Conservation (phyloP, 2,113 vertebrate genomes). For the Heterocephalus glaber region DNA sequence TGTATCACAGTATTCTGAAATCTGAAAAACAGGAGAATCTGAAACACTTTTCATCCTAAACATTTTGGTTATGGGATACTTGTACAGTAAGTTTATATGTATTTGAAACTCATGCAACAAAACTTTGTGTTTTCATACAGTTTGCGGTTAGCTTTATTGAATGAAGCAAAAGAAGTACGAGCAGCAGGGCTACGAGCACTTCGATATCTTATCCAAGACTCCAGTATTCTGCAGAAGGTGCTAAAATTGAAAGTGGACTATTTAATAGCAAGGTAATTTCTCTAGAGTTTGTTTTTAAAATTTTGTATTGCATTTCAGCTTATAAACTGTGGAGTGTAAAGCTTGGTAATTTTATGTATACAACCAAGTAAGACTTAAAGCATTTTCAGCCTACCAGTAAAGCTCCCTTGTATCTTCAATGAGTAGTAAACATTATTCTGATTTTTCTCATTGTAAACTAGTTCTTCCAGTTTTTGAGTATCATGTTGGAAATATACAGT, state of each 20-base stretch:
- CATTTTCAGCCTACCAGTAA: neutral
- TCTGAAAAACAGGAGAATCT: neutral
- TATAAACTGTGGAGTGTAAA: neutral
- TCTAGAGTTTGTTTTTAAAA: neutral
- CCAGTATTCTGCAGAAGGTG: conserved; percentile 95
- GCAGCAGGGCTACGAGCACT: conserved; percentile 96
- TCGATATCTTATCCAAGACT: conserved; percentile 97
- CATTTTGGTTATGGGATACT: neutral
- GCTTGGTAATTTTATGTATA: neutral
- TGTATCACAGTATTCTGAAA: neutral
- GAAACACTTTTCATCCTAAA: neutral
- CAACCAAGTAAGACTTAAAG: neutral
- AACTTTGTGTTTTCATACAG: conserved; percentile 79
- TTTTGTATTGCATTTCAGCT: conserved; percentile 27
- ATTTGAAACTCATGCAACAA: neutral
- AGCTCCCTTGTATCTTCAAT: neutral
- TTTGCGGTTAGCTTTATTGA: conserved; percentile 95
- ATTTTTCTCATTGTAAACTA: neutral
- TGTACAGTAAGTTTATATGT: neutral
- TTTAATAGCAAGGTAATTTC: conserved; percentile 95
- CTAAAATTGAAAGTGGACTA: conserved; percentile 97
- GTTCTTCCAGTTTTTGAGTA: conserved; percentile 38
- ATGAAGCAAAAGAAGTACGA: conserved; percentile 99
- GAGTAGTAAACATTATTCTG: conserved; percentile 25
- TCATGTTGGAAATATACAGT: neutral